Conservation (phyloP, 2,113 vertebrate genomes). For the Nyctibius bracteatus region DNA sequence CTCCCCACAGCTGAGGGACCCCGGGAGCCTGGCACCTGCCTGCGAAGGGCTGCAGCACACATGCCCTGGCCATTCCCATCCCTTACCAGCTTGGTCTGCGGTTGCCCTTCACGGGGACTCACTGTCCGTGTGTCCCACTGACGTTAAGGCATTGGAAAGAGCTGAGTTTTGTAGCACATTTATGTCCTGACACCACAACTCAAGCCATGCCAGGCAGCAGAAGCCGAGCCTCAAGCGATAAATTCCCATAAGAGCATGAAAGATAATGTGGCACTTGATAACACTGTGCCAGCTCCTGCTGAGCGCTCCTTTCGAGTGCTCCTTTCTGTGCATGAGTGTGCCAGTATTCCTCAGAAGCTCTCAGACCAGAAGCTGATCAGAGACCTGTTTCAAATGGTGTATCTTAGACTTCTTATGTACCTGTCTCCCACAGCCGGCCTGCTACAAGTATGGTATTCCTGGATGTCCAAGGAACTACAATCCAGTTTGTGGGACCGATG, state of each 20-base stretch:
- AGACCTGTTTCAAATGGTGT: not conserved
- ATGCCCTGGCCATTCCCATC: accelerated
- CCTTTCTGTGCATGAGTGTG: accelerated
- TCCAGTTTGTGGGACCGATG: conserved; percentile 65
- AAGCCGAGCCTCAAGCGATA: not conserved
- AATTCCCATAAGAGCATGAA: not conserved
- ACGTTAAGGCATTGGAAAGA: accelerated
- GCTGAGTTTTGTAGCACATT: accelerated
- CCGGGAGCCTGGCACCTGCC: not conserved
- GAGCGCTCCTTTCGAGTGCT: not conserved
- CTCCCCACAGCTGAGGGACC: not conserved
- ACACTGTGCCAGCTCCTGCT: not conserved
- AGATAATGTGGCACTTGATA: not conserved
- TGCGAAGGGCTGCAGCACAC: not conserved
- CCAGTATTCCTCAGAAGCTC: not conserved
- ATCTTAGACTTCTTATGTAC: not conserved
- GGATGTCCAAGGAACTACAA: conserved; percentile 45
- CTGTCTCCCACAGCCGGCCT: conserved; percentile 44
- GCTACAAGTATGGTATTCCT: not conserved
- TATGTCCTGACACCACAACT: not conserved
- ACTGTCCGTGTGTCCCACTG: not conserved
- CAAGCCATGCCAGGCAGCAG: not conserved
- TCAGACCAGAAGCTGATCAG: not conserved
- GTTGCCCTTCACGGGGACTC: accelerated
- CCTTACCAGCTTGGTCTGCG: accelerated